These are phyloP conservation scores for Rhynchotus rufescens DNA, from an alignment of 2,797 vertebrate species.

Conservation along the genomic window DNA sequence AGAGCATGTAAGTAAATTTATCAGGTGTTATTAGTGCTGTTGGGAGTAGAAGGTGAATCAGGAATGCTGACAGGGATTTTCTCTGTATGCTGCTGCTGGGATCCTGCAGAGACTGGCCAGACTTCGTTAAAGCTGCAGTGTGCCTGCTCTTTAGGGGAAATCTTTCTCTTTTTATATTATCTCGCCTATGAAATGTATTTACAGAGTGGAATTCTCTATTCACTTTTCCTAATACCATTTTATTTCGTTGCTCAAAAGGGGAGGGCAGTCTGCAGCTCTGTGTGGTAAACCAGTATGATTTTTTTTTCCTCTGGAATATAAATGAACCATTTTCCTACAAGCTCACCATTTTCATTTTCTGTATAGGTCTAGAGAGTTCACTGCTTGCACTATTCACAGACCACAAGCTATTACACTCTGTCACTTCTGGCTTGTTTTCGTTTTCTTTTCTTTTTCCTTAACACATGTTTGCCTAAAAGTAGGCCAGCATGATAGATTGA, in stretches of 20 bases:
- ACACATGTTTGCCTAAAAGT: conserved; percentile 25
- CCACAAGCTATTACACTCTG: background rate
- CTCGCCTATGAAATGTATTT: conserved; percentile 24
- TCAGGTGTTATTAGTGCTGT: conserved; percentile 39
- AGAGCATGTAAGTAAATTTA: conserved; percentile 33
- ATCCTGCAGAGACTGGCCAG: conserved; percentile 21
- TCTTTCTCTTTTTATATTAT: background rate
- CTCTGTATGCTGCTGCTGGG: background rate
- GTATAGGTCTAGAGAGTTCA: conserved; percentile 11
- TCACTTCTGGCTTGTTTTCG: conserved; percentile 17
- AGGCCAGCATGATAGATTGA: conserved; percentile 49
- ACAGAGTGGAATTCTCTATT: conserved; percentile 3
- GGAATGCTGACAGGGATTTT: conserved; percentile 54
- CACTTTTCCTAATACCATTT: background rate
- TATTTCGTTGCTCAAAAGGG: background rate
- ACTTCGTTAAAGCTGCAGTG: background rate
- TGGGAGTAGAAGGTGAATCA: background rate
- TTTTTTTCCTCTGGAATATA: background rate
- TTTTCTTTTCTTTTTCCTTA: conserved; percentile 36
- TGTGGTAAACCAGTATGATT: background rate
- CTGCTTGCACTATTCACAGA: conserved; percentile 14
- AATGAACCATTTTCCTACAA: conserved; percentile 5
- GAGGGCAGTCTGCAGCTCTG: background rate
- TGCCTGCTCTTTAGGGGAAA: background rate
- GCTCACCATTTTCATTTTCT: conserved; percentile 9